Conservation (phyloP, 2,797 vertebrate genomes). For the Lepus oiostolus region DNA sequence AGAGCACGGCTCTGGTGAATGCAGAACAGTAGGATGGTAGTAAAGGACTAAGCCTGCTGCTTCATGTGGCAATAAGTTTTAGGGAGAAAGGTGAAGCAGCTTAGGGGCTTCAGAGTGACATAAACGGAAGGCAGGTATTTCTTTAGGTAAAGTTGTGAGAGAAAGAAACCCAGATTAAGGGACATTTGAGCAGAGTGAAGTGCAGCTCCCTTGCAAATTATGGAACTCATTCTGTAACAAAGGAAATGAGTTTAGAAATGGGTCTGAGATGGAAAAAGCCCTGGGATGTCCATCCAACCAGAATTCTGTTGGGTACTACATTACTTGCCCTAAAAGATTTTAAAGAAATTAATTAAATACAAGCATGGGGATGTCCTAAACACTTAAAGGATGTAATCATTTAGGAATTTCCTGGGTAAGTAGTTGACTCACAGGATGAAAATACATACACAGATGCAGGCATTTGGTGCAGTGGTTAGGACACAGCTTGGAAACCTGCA, state of each 20-base stretch:
- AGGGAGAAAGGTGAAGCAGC: neutral
- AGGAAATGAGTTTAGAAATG: neutral
- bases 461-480: too few species aligned
- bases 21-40: neutral
- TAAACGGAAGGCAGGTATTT: neutral
- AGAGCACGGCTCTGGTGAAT: neutral
- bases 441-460: neutral
- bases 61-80: neutral
- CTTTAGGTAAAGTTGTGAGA: neutral
- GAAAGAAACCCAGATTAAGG: neutral
- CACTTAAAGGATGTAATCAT: neutral
- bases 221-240: neutral
- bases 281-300: neutral
- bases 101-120: neutral
- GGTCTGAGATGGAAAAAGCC: neutral
- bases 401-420: neutral
- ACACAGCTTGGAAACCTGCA: too few species aligned
- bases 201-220: neutral
- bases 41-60: neutral
- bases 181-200: neutral
- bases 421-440: neutral
- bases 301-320: neutral
- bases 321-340: neutral
- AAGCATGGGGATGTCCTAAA: slow-evolving; percentile 12
- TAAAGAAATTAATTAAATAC: slow-evolving; percentile 18